Evolutionary conservation across 2,797 vertebrate species (phyloP).

Genomic region (Nasua narica): DNA sequence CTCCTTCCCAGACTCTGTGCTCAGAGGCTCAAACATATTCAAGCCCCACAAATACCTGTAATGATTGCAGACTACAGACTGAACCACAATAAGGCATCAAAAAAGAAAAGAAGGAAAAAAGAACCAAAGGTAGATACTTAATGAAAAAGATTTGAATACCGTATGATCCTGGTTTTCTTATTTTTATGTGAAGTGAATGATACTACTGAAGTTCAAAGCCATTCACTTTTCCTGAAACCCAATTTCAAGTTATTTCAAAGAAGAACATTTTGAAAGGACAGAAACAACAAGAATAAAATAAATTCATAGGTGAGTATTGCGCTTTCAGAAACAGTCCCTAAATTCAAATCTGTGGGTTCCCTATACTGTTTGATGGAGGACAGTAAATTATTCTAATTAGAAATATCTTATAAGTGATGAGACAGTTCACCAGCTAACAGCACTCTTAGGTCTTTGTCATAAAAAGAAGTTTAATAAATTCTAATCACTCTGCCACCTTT

Average conservation of each 20-base stretch:
- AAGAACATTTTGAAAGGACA: neutral
- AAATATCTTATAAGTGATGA: constrained; percentile 32
- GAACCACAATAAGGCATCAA: neutral
- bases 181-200: neutral
- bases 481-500: neutral
- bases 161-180: neutral
- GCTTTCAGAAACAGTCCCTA: neutral
- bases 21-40: neutral
- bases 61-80: neutral
- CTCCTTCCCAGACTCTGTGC: constrained; percentile 1
- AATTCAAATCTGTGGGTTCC: neutral
- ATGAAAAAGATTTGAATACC: neutral
- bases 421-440: constrained; percentile 33
- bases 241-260: neutral
- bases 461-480: constrained; percentile 53
- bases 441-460: constrained; percentile 19
- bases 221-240: neutral
- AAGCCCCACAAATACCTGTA: neutral
- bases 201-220: neutral
- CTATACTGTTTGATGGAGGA: neutral
- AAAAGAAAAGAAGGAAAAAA: neutral
- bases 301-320: neutral
- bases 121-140: neutral
- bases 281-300: neutral
- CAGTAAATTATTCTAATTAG: constrained; percentile 46